phyloP scores from a whole-genome alignment of 2,797 vertebrate genomes.

The Mionectes olivaceus region DNA sequence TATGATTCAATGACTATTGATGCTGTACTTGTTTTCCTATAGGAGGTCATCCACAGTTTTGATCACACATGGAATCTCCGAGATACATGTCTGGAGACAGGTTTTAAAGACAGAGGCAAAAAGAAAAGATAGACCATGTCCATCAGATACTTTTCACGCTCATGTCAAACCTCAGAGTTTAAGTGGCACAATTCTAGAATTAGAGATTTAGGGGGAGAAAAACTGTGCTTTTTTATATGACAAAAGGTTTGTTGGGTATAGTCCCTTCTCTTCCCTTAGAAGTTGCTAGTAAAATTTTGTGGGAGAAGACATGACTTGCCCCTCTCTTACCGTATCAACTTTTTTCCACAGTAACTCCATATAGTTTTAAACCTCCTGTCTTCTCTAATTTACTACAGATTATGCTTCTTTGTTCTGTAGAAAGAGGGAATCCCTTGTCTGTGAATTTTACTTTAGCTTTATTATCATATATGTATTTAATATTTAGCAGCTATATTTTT shows the following conservation, averaged over 20 bases:
- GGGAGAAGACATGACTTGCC: rapidly evolving
- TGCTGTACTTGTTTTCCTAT: not conserved
- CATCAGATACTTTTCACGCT: not conserved
- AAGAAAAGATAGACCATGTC: not conserved
- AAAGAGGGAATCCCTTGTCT: not conserved
- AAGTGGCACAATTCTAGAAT: not conserved
- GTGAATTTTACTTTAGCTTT: not conserved
- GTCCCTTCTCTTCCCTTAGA: not conserved
- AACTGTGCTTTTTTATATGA: not conserved
- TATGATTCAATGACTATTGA: not conserved
- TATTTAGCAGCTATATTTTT: not conserved
- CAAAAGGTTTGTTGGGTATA: rapidly evolving
- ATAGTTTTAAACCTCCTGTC: not conserved
- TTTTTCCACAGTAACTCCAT: not conserved
- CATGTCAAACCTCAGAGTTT: not conserved
- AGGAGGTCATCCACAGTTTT: not conserved
- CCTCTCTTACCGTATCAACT: not conserved
- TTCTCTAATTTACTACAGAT: not conserved
- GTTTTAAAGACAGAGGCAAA: not conserved
- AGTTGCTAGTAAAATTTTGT: not conserved
- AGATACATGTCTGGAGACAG: not conserved
- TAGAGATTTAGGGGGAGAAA: rapidly evolving
- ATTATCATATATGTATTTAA: not conserved
- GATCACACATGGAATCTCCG: not conserved
- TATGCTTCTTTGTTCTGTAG: not conserved